Evolutionary conservation across 2,113 vertebrate genomes (phyloP).

Genomic region (Antigone vipio): DNA sequence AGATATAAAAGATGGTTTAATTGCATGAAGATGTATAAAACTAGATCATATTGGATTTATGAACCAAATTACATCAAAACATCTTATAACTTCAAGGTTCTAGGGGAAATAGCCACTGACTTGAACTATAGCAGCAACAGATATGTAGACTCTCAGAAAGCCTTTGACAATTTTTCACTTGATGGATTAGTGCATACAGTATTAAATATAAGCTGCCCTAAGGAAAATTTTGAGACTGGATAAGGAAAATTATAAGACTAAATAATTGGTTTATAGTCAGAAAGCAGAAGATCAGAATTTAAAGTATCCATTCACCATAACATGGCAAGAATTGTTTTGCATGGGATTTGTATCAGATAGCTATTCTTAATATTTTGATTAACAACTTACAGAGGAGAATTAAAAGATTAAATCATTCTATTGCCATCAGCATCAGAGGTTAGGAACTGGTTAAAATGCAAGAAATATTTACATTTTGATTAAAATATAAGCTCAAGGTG

Average conservation of each 20-base stretch:
- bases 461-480: not conserved
- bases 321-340: not conserved
- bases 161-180: not conserved
- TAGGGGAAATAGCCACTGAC: not conserved
- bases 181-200: not conserved
- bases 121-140: not conserved
- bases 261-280: not conserved
- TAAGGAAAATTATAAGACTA: not conserved
- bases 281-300: not conserved
- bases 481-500: not conserved
- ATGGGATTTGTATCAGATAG: not conserved
- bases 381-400: not conserved
- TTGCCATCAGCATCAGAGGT: not conserved
- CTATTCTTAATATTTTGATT: not conserved
- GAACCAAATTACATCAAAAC: not conserved
- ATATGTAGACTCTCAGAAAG: not conserved
- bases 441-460: not conserved
- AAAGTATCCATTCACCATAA: not conserved
- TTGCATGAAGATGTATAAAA: not conserved
- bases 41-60: not conserved
- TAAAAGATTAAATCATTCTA: not conserved
- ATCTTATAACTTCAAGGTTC: not conserved
- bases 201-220: not conserved
- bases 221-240: not conserved
- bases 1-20: not conserved